Percentiles rank a stretch among this genome's conserved stretches.
Evolutionary conservation across 1,140 invertebrate genomes (phyloP).

Genomic region (Holotrichia oblita): DNA sequence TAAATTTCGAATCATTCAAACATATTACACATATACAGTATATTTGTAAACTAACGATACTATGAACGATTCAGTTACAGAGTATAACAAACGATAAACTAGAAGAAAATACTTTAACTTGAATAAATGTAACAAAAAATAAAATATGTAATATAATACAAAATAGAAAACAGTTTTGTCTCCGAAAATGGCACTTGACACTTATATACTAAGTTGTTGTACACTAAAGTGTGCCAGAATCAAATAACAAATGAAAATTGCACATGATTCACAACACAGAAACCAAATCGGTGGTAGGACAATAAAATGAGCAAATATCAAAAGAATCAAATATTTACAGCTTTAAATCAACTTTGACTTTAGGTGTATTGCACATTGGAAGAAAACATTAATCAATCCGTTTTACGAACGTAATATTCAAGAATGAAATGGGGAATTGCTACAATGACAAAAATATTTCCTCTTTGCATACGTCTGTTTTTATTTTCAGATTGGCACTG

Average conservation of each 20-base stretch:
- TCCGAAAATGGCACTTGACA: conserved; percentile 39
- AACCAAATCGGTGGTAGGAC: conserved; percentile 1
- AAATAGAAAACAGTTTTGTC: conserved; percentile 16
- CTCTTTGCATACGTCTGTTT: neutral
- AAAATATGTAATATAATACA: conserved; percentile 36
- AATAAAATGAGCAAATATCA: conserved; percentile 38
- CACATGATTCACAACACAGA: conserved; percentile 7
- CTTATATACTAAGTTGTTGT: conserved; percentile 35
- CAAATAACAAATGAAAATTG: conserved; percentile 31
- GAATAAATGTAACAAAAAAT: conserved; percentile 37
- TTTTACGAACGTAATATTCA: neutral
- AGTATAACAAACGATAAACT: conserved; percentile 27
- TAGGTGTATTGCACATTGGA: conserved; percentile 19
- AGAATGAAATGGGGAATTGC: conserved; percentile 12
- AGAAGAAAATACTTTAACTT: neutral
- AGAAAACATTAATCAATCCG: conserved; percentile 22
- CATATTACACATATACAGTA: conserved; percentile 38
- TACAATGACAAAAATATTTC: conserved; percentile 31
- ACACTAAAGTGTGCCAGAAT: conserved; percentile 37
- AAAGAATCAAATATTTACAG: conserved; percentile 22
- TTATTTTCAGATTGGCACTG: conserved; percentile 26
- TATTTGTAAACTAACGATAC: conserved; percentile 19
- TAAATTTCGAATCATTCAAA: conserved; percentile 41
- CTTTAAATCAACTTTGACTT: neutral
- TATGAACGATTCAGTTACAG: conserved; percentile 16